phyloP scores from a whole-genome alignment of 1,140 invertebrate species.

The Orius insidiosus region DNA sequence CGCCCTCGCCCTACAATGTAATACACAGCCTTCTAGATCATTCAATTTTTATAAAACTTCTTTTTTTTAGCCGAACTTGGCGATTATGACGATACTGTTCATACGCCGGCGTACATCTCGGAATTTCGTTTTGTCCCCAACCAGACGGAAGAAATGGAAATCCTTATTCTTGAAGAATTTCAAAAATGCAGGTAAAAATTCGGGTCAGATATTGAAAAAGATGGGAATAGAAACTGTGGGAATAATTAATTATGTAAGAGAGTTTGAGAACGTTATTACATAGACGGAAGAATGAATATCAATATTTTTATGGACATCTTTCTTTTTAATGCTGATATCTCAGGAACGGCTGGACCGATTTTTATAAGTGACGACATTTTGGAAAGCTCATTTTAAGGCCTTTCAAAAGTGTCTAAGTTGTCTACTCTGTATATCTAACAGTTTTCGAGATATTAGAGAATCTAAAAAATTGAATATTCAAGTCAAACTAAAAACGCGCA shows the following conservation, averaged over 20 bases:
- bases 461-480: too few species aligned
- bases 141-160: constrained; percentile 81
- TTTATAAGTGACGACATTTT: too few species aligned
- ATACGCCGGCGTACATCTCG: constrained; percentile 82
- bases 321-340: too few species aligned
- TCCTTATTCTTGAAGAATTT: constrained; percentile 76
- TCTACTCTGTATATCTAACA: too few species aligned
- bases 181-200: constrained; percentile 76
- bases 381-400: too few species aligned
- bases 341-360: too few species aligned
- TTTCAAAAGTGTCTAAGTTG: too few species aligned
- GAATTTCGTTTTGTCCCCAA: constrained; percentile 92
- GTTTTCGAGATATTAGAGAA: too few species aligned
- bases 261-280: neutral
- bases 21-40: constrained; percentile 27
- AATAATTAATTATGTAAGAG: neutral
- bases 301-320: too few species aligned
- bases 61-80: constrained; percentile 76
- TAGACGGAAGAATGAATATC: neutral
- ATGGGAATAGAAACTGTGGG: neutral
- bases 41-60: constrained; percentile 10
- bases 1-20: constrained; percentile 90
- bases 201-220: constrained; percentile 38
- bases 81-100: constrained; percentile 81
- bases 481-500: too few species aligned